Evolutionary conservation across 2,797 vertebrate genomes (phyloP), one percentile per base, ranked within the genome.

Genomic region (Oreochromis mossambicus): DNA sequence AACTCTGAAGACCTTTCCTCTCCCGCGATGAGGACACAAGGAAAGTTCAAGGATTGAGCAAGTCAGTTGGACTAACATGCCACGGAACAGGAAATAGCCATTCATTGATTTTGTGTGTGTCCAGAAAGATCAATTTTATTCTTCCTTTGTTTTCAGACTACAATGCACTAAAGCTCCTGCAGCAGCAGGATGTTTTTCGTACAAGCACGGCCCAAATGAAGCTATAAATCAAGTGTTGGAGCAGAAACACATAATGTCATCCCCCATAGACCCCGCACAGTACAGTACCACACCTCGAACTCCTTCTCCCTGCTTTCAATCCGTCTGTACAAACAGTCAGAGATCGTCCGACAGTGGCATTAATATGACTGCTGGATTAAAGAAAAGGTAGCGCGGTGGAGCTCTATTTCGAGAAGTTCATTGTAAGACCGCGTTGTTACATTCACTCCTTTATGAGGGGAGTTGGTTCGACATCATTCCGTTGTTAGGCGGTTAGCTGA

Each of bases 41-140:
- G 91, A 93, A 94, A 94, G 95, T 96, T 96, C 94, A 95, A 95
- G 94, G 94, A 95, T 94, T 94, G 90, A 95, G 93, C 92, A 93
- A 93, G 95, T 94, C 94, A 94, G 95, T 94, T 83, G 93, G 94
- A 95, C 95, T 94, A 96, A 96, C 96, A 95, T 94, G 94, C 93
- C 95, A 94, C 90, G 92, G 92, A 96, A 96, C 95, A 96, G 96
- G 96, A 97, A 97, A 97, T 97, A 95, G 95, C 95, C 94, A 95
- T 94, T 92, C 96, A 97, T 97, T 97, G 96, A 97, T 97, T 97
- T 96, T 95, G 94, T 94, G 95, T 95, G 96, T 96, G 96, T 97
- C 95, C 95, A 95, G 92, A 96, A 96, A 96, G 95, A 97, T 97
- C 96, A 96, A 97, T 97, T 96, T 96, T 94, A 95, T 96, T 97